Conservation (phyloP, 2,888 invertebrate genomes). For the Drosophila histrio region DNA sequence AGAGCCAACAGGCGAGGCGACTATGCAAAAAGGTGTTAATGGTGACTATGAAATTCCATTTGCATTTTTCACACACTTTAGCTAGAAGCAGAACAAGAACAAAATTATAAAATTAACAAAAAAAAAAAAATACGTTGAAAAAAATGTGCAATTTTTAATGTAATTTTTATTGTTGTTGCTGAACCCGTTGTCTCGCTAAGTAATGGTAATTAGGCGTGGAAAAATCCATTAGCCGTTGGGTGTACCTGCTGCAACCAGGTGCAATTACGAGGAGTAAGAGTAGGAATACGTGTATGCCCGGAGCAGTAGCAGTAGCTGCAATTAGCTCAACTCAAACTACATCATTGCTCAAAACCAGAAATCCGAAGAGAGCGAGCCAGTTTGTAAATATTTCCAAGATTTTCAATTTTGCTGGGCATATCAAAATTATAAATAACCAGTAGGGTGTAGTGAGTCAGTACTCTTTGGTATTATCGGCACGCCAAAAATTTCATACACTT, state of each 20-base stretch:
- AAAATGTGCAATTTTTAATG: constrained; percentile 67
- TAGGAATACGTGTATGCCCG: background rate
- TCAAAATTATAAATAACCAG: no score
- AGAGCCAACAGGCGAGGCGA: constrained; percentile 46
- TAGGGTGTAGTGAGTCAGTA: no score
- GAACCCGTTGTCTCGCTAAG: constrained; percentile 45
- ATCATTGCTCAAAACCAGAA: background rate
- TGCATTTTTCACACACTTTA: constrained; percentile 62
- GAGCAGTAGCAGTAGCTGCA: constrained; percentile 37
- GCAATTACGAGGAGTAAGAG: background rate
- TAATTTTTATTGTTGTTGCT: constrained; percentile 54
- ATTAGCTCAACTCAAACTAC: constrained; percentile 23
- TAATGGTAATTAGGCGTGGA: constrained; percentile 78
- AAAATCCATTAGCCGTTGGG: constrained; percentile 67
- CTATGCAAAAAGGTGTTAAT: constrained; percentile 75
- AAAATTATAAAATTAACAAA: constrained; percentile 56
- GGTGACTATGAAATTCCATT: constrained; percentile 80
- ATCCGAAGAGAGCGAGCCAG: background rate
- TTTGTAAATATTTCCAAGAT: no score
- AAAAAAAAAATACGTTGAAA: constrained; percentile 26
- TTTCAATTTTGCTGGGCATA: no score
- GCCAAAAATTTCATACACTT: no score
- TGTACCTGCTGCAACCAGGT: constrained; percentile 5
- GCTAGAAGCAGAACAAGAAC: constrained; percentile 1
- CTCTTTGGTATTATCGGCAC: no score